Evolutionary conservation across 2,888 invertebrate genomes (phyloP).

Genomic region (Polia nebulosa): DNA sequence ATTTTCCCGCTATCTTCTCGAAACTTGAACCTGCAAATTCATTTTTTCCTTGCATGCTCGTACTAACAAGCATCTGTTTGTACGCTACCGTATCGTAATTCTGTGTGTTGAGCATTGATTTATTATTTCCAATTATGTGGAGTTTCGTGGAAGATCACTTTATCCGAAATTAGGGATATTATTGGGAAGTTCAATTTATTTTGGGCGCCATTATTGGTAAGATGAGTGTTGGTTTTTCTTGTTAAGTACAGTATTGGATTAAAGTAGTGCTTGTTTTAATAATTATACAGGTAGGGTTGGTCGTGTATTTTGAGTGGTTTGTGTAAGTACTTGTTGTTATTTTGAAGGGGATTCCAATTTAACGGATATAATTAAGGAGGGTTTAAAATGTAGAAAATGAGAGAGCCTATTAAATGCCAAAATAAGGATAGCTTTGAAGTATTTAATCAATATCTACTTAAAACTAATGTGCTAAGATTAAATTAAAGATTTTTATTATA

Average conservation of each 20-base stretch:
- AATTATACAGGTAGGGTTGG: conserved; percentile 25
- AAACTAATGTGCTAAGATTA: no score
- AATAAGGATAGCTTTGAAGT: background rate
- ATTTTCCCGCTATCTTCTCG: conserved; percentile 12
- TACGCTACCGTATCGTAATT: conserved; percentile 70
- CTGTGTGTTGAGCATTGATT: conserved; percentile 73
- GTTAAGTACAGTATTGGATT: conserved; percentile 37
- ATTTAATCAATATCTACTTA: background rate
- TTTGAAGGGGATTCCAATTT: background rate
- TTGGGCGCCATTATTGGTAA: conserved; percentile 50
- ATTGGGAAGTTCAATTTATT: conserved; percentile 59
- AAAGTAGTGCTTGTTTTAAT: conserved; percentile 39
- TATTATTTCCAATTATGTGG: conserved; percentile 74
- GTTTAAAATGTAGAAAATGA: background rate
- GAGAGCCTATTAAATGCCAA: no score
- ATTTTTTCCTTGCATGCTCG: conserved; percentile 57
- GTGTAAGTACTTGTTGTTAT: background rate
- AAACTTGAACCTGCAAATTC: conserved; percentile 39
- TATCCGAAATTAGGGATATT: conserved; percentile 64
- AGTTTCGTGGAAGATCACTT: conserved; percentile 63
- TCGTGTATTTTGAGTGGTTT: background rate
- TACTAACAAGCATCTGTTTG: conserved; percentile 73
- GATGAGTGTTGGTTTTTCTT: conserved; percentile 48
- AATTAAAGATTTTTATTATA: no score
- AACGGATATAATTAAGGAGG: background rate